Evolutionary conservation across 2,888 invertebrate species (phyloP).

Genomic region (Pachymerium ferrugineum): DNA sequence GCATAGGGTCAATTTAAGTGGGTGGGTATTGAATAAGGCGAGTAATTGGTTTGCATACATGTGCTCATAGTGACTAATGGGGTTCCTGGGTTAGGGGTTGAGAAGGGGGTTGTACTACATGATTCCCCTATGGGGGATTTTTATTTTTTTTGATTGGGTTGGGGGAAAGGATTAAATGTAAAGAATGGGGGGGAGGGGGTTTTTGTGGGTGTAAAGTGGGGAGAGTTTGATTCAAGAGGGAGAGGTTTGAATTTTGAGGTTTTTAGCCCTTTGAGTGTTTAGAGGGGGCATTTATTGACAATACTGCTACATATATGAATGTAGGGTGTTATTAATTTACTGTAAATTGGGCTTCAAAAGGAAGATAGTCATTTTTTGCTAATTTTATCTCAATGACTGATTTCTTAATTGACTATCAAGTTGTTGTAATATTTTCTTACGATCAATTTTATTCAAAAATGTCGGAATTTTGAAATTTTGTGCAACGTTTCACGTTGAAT

Average conservation of each 20-base stretch:
- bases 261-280: not conserved
- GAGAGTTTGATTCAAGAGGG: too few species aligned
- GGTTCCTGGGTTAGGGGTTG: slow-evolving; percentile 14
- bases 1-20: slow-evolving; percentile 18
- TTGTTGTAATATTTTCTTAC: not conserved
- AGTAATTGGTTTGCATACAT: slow-evolving; percentile 13
- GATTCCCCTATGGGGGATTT: not conserved
- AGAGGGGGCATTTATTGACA: not conserved
- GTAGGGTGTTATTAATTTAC: too few species aligned
- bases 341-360: not conserved
- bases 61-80: slow-evolving; percentile 21
- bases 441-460: too few species aligned
- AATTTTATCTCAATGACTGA: not conserved
- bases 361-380: not conserved
- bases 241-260: too few species aligned
- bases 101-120: not conserved
- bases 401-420: not conserved
- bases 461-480: too few species aligned
- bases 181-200: not conserved
- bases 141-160: slow-evolving; percentile 21
- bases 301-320: too few species aligned
- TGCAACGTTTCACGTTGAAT: too few species aligned
- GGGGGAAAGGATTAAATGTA: not conserved
- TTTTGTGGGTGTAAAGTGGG: not conserved
- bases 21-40: not conserved